Base-by-base conservation (phyloP, 92 coral and sea anemone genomes). In the Epizoanthus illoricatus region DNA sequence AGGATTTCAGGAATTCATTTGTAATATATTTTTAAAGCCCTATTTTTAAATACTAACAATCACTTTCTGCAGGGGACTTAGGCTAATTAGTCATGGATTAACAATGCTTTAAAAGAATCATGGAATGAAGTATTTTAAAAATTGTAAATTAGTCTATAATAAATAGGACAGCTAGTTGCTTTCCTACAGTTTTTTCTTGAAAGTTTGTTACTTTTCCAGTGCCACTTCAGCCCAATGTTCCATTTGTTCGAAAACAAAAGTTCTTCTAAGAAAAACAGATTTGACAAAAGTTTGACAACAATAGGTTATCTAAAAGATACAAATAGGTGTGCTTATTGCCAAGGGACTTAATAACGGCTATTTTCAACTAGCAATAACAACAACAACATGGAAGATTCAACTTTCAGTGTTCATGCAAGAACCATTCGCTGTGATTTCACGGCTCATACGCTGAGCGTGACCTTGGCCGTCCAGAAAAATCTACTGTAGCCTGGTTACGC, bases 381-480 rank as follows among this genome's bases (percentile, higher is more conserved):
- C 81, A n/a, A 43, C 71, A 61, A 76, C 15, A 43, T 9, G 13
- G 56, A 9, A 52, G 12, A 52, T 52, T 52, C 10, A 43, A 63
- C 36, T 28, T 23, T 13, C 16, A 11, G 28, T 8, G 41, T 9
- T 23, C 18, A 7, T 41, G 28, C 12, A 71, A 42, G 39, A 76
- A 13, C 47, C 41, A 63, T 19, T 11, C 12, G 24, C 54, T 62
- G 71, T 23, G 71, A 57, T 78, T 63, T 78, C 49, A 47, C 61
- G 52, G 58, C 13, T 20, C 71, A 43, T 47, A 19, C 24, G 49
- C 20, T 19, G 10, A 63, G 10, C 41, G 7, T 78, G 57, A 42
- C 71, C 81, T 76, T 76, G 81, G 19, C 56, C 17, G 17, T 63
- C 59, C n/a, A 21, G 71, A 43, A 70, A 41, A 78, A 63, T 59